These are phyloP conservation scores for Characodon lateralis DNA, from an alignment of 2,797 vertebrate species.

Conservation along the genomic window DNA sequence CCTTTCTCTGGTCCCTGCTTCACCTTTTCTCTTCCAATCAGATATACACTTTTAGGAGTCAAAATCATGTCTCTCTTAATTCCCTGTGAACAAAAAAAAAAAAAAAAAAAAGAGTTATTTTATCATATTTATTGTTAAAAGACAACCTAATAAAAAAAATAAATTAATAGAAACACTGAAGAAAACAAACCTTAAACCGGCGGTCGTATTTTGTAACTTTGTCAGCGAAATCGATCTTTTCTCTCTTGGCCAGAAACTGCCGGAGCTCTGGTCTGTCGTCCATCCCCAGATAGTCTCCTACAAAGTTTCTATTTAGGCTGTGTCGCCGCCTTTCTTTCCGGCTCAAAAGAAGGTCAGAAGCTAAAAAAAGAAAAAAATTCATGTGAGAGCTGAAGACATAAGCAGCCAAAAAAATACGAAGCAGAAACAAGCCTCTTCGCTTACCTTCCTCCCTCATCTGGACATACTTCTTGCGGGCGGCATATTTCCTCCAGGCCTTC, in stretches of 20 bases:
- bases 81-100: slow-evolving; percentile 71
- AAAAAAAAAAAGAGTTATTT: not conserved
- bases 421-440: slow-evolving; percentile 9
- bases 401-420: not conserved
- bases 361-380: slow-evolving; percentile 63
- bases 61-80: slow-evolving; percentile 96
- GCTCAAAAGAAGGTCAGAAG: slow-evolving; percentile 94
- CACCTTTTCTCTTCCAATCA: slow-evolving; percentile 95
- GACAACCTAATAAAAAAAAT: not conserved
- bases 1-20: slow-evolving; percentile 96
- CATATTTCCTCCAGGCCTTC: slow-evolving; percentile 92
- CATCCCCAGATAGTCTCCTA: slow-evolving; percentile 97
- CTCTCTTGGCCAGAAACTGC: slow-evolving; percentile 93
- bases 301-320: slow-evolving; percentile 97
- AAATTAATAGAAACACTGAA: not conserved
- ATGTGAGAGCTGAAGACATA: not conserved
- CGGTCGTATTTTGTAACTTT: slow-evolving; percentile 94
- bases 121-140: not conserved
- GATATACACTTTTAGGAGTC: slow-evolving; percentile 91
- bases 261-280: slow-evolving; percentile 93
- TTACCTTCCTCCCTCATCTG: slow-evolving; percentile 99
- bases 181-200: slow-evolving; percentile 89
- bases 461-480: slow-evolving; percentile 93
- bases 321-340: slow-evolving; percentile 94
- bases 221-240: slow-evolving; percentile 97